A percentile compares a stretch with the other conserved stretches of the same genome.
These are phyloP conservation scores for Pangasius mekongensis DNA, from an alignment of 2,797 vertebrate species.

Conservation along the genomic window DNA sequence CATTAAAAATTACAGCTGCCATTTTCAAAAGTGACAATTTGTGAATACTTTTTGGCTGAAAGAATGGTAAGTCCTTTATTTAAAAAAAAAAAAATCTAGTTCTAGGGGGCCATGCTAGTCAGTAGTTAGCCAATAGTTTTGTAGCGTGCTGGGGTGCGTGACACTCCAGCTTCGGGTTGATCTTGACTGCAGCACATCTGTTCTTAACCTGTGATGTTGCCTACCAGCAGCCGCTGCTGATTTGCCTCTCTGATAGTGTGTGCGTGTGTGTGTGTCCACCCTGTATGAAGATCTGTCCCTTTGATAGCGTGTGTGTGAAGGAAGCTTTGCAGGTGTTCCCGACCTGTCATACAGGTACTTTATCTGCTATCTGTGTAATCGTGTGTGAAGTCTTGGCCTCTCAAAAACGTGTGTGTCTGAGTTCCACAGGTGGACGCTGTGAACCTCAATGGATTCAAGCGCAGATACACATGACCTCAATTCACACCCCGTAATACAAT, in stretches of 20 bases:
- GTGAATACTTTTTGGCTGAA: neutral
- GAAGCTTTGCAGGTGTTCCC: conserved; percentile 46
- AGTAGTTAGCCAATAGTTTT: neutral
- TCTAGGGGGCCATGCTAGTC: neutral
- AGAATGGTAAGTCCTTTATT: neutral
- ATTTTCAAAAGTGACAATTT: neutral
- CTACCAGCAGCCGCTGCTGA: conserved; percentile 8
- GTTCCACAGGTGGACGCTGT: conserved; percentile 15
- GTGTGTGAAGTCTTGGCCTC: conserved; percentile 31
- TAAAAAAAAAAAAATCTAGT: neutral
- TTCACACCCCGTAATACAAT: neutral
- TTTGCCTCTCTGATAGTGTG: conserved; percentile 32
- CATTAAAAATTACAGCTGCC: neutral
- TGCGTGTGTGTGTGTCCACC: conserved; percentile 17
- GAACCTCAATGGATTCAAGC: conserved; percentile 8
- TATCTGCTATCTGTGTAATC: conserved; percentile 47
- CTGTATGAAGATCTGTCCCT: conserved; percentile 20
- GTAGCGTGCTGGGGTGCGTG: neutral
- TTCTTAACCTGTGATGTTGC: conserved; percentile 16
- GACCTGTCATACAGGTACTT: conserved; percentile 41
- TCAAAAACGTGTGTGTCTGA: conserved; percentile 11
- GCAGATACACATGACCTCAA: neutral
- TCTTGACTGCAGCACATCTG: conserved; percentile 12
- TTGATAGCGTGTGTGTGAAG: conserved; percentile 33
- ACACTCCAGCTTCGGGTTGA: neutral